Conservation (phyloP, 53 echinoderm and acorn worm species). For the Luidia sarsii region DNA sequence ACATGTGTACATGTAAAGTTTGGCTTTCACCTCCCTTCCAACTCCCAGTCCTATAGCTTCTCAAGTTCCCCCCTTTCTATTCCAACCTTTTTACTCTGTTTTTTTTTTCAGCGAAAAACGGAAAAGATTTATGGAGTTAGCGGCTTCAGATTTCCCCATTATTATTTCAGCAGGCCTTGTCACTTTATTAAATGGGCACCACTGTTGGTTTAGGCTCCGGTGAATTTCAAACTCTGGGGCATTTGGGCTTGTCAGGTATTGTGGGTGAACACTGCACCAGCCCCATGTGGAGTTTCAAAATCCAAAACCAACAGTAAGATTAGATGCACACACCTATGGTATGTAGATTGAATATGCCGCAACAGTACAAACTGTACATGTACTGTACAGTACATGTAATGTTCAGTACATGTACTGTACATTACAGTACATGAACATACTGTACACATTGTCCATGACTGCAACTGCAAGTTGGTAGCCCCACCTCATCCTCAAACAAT, state of each 20-base stretch:
- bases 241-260: neutral
- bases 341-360: neutral
- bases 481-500: too few species aligned
- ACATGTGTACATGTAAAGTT: too few species aligned
- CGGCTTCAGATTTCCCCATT: too few species aligned
- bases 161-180: slow-evolving; percentile 10
- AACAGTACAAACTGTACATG: neutral
- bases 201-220: slow-evolving; percentile 3
- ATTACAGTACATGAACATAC: neutral
- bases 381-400: neutral
- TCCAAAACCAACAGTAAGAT: neutral
- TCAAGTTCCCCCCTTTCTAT: too few species aligned
- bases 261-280: neutral
- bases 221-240: neutral
- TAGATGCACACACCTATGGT: neutral
- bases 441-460: neutral
- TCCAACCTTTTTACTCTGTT: too few species aligned
- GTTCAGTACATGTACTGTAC: neutral
- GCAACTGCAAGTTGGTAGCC: too few species aligned
- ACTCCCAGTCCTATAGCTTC: too few species aligned
- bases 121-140: too few species aligned
- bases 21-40: too few species aligned
- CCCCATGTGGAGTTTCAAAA: slow-evolving; percentile 11
- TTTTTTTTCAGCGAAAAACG: too few species aligned
- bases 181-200: slow-evolving; percentile 10